Base-by-base conservation (phyloP, 2,797 vertebrate genomes). In the Menidia menidia region DNA sequence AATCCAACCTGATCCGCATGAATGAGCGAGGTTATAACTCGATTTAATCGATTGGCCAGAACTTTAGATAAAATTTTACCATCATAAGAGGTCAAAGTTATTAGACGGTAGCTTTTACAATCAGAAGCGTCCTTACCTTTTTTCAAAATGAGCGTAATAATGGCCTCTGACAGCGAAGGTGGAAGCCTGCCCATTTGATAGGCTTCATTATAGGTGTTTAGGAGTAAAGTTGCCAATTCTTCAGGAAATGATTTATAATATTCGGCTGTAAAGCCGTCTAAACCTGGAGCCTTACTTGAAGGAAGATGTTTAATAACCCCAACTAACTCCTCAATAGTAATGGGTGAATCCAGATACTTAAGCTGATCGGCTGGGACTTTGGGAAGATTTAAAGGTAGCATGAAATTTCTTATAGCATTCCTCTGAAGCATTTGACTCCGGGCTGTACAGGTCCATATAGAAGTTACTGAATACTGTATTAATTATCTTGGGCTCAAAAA, bases 1-100 rank as follows among this genome's bases (percentile, higher is more conserved):
- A 58, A 58, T 8, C 55, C 64, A 50, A 59, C 55, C 19, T 68
- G 65, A n/a, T 68, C 65, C 4, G 25, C 3, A n/a, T 68, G 11
- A 1, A 59, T 41, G 0, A 58, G 3, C 0, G 45, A 8, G 2
- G 19, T 42, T 30, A 57, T 16, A 6, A 57, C 32, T 16, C 33
- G 33, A 2, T 45, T 12, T 15, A 44, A n/a, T 3, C 7, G 30
- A 44, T 55, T 45, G 13, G 41, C 41, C 3, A 55, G 30, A 55
- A 33, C 3, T 32, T 53, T 64, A 3, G 51, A 54, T 16, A 64
- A 14, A 0, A 64, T 64, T 31, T 64, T 64, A 43, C 39, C 32
- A 12, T 43, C 10, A 14, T 18, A 64, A 2, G 31, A 41, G 2
- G 6, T 35, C 7, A 63, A 33, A 16, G n/a, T 51, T 7, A 51